A percentile compares a stretch with the other conserved stretches of the same genome.
Evolutionary conservation across 2,888 invertebrate species (phyloP).

Genomic region (Buathra laborator): DNA sequence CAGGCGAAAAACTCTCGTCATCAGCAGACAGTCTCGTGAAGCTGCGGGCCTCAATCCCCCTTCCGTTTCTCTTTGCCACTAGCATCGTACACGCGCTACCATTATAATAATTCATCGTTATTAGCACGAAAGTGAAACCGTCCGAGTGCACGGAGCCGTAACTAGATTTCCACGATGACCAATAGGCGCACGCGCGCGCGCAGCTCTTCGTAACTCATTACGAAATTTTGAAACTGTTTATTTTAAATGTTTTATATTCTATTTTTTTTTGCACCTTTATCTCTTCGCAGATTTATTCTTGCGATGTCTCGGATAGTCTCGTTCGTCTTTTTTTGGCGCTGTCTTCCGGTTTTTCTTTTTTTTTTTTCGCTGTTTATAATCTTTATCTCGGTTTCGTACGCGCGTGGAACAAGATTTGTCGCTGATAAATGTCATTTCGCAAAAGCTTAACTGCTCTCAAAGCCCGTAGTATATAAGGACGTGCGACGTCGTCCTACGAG

Average conservation of each 20-base stretch:
- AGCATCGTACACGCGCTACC: slow-evolving; percentile 56
- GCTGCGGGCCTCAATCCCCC: slow-evolving; percentile 26
- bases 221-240: slow-evolving; percentile 67
- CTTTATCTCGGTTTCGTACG: slow-evolving; percentile 13
- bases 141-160: slow-evolving; percentile 74
- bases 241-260: slow-evolving; percentile 12
- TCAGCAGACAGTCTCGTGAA: slow-evolving; percentile 37
- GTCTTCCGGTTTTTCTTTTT: neutral
- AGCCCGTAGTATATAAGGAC: slow-evolving; percentile 4
- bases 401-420: slow-evolving; percentile 56
- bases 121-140: slow-evolving; percentile 80
- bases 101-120: slow-evolving; percentile 76
- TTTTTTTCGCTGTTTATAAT: slow-evolving; percentile 9
- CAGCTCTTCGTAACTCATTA: slow-evolving; percentile 63
- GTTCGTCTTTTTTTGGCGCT: slow-evolving; percentile 15
- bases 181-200: slow-evolving; percentile 50
- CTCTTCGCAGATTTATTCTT: neutral
- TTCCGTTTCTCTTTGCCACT: slow-evolving; percentile 33
- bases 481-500: slow-evolving; percentile 42
- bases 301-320: neutral
- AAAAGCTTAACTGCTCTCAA: slow-evolving; percentile 38
- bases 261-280: slow-evolving; percentile 13
- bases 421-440: slow-evolving; percentile 63
- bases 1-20: slow-evolving; percentile 28
- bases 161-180: slow-evolving; percentile 76